phyloP scores from a whole-genome alignment of 2,888 invertebrate species.

The Smittia sp. region DNA sequence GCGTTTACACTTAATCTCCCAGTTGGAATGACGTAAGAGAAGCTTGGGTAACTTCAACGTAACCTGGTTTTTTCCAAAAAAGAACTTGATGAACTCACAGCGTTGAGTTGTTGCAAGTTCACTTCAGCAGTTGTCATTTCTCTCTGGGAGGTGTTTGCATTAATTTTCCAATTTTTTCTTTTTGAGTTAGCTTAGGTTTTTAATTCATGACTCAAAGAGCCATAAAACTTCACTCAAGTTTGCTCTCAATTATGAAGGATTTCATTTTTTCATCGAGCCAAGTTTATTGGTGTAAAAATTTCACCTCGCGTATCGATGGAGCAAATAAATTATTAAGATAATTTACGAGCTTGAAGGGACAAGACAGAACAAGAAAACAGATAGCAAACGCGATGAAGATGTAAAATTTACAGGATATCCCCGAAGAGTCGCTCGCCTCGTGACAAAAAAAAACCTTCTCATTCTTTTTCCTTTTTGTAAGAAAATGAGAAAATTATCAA shows the following conservation, averaged over 20 bases:
- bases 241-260: background rate
- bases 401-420: background rate
- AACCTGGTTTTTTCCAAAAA: too few relatives aligned
- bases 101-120: too few relatives aligned
- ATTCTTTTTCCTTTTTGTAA: background rate
- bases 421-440: background rate
- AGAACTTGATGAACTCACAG: too few relatives aligned
- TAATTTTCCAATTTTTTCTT: too few relatives aligned
- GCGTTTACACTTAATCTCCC: background rate
- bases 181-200: too few relatives aligned
- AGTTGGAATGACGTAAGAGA: background rate
- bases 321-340: conserved; percentile 34
- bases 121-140: too few relatives aligned
- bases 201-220: background rate
- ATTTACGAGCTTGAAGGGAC: conserved; percentile 7
- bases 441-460: background rate
- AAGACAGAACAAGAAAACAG: background rate
- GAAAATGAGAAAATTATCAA: conserved; percentile 32
- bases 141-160: too few relatives aligned
- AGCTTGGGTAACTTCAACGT: background rate
- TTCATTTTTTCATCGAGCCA: background rate
- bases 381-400: conserved; percentile 4
- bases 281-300: background rate
- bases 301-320: conserved; percentile 14
- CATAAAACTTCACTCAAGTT: conserved; percentile 12